Evolutionary conservation across 2,797 vertebrate genomes (phyloP).

Genomic region (Girardinus metallicus): DNA sequence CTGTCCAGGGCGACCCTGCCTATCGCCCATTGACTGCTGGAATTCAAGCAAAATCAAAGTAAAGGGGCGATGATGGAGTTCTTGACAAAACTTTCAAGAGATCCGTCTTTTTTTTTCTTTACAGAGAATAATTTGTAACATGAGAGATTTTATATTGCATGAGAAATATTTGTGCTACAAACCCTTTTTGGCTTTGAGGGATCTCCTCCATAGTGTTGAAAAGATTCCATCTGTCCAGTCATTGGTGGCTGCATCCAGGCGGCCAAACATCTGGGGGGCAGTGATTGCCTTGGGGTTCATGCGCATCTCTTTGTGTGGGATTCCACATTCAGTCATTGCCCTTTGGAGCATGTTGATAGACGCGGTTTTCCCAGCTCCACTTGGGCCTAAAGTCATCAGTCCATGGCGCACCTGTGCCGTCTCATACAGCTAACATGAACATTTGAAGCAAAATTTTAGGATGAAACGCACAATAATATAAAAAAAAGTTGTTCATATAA

Average conservation of each 20-base stretch:
- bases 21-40: no score
- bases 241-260: constrained; percentile 90
- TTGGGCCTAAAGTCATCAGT: constrained; percentile 91
- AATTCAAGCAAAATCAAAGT: not conserved
- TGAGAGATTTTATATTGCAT: not conserved
- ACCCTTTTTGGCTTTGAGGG: constrained; percentile 90
- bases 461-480: not conserved
- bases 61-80: no score
- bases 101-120: not conserved
- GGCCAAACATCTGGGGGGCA: constrained; percentile 93
- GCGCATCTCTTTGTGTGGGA: constrained; percentile 91
- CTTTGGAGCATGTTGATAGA: constrained; percentile 90
- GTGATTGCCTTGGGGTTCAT: constrained; percentile 98
- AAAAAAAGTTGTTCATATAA: not conserved
- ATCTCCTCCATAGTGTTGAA: constrained; percentile 93
- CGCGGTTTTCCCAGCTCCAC: constrained; percentile 90
- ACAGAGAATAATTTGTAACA: not conserved
- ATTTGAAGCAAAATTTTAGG: constrained; percentile 3
- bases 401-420: constrained; percentile 88
- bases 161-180: constrained; percentile 1
- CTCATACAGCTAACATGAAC: constrained; percentile 81
- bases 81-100: no score
- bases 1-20: no score
- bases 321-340: constrained; percentile 88
- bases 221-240: constrained; percentile 98